Evolutionary conservation across 2,888 invertebrate genomes (phyloP).

Genomic region (Terebella lapidaria): DNA sequence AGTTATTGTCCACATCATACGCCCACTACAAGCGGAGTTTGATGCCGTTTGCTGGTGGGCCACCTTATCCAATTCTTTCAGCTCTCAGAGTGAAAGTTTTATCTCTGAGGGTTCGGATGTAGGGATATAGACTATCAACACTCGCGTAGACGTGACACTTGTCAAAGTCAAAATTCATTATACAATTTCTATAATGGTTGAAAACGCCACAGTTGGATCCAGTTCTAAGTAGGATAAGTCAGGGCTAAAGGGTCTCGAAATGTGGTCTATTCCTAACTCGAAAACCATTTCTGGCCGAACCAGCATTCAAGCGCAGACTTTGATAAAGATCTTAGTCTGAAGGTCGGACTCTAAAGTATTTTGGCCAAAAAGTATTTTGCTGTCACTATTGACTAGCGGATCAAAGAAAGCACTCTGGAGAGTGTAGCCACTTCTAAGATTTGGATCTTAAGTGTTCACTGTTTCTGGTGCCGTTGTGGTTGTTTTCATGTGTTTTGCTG

Average conservation of each 20-base stretch:
- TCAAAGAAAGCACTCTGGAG: slow-evolving; percentile 48
- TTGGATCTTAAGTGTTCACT: too few relatives aligned
- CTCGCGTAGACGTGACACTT: slow-evolving; percentile 22
- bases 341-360: slow-evolving; percentile 32
- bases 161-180: slow-evolving; percentile 36
- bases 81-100: slow-evolving; percentile 22
- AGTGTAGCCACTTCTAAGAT: slow-evolving; percentile 34
- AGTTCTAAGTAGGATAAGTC: slow-evolving; percentile 29
- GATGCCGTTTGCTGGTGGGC: too few relatives aligned
- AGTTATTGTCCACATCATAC: too few relatives aligned
- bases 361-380: slow-evolving; percentile 25
- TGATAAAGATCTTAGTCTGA: slow-evolving; percentile 30
- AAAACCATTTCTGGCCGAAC: slow-evolving; percentile 48
- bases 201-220: slow-evolving; percentile 33
- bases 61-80: slow-evolving; percentile 16
- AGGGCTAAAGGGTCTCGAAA: slow-evolving; percentile 48
- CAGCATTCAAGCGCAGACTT: slow-evolving; percentile 49
- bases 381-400: slow-evolving; percentile 21
- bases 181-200: slow-evolving; percentile 47
- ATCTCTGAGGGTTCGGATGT: slow-evolving; percentile 20
- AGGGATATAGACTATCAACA: slow-evolving; percentile 19
- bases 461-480: too few relatives aligned
- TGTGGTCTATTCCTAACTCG: slow-evolving; percentile 55
- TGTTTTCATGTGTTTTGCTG: too few relatives aligned
- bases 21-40: too few relatives aligned